These are phyloP conservation scores for Cataglyphis hispanica DNA, from an alignment of 1,140 invertebrate genomes.

Conservation along the genomic window DNA sequence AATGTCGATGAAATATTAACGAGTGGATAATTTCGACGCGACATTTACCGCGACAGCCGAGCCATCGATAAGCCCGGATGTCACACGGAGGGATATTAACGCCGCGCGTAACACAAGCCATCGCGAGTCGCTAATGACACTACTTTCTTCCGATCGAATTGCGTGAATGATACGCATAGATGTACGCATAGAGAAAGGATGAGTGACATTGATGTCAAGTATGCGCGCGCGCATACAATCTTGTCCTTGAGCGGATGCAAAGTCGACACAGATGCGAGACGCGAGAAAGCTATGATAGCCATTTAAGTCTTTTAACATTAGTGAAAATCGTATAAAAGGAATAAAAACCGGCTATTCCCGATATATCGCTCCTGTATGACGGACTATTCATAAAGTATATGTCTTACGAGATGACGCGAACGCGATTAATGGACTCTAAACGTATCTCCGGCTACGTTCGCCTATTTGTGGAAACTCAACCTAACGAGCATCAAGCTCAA, in stretches of 20 bases:
- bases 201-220: slow-evolving; percentile 59
- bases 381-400: slow-evolving; percentile 42
- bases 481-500: slow-evolving; percentile 48
- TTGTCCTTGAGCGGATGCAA: slow-evolving; percentile 64
- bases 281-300: not conserved
- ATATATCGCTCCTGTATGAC: slow-evolving; percentile 34
- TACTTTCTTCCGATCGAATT: slow-evolving; percentile 60
- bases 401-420: slow-evolving; percentile 43
- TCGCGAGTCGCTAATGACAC: slow-evolving; percentile 54
- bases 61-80: slow-evolving; percentile 1
- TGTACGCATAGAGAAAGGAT: slow-evolving; percentile 1
- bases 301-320: slow-evolving; percentile 30
- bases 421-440: slow-evolving; percentile 56
- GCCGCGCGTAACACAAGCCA: slow-evolving; percentile 59
- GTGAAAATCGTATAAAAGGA: slow-evolving; percentile 53
- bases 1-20: slow-evolving; percentile 70
- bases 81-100: slow-evolving; percentile 58
- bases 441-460: slow-evolving; percentile 33
- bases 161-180: not conserved
- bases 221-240: not conserved
- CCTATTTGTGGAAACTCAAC: slow-evolving; percentile 35
- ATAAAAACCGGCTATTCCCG: slow-evolving; percentile 28
- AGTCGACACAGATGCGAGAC: slow-evolving; percentile 36
- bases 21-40: slow-evolving; percentile 59
- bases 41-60: slow-evolving; percentile 15